phyloP scores from a whole-genome alignment of 2,113 vertebrate species.

The Casuarius casuarius region DNA sequence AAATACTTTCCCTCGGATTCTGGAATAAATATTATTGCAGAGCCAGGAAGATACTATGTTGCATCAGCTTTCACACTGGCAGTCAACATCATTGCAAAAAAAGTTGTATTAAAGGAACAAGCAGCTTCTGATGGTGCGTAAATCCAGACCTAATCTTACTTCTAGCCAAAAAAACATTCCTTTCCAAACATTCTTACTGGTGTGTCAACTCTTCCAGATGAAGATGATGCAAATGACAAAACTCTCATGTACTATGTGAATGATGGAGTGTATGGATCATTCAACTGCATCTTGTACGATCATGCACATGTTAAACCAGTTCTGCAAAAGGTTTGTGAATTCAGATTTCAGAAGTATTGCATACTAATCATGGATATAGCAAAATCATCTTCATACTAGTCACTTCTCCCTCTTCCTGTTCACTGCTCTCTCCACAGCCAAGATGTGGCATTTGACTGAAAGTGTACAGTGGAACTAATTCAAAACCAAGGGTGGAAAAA shows the following conservation, averaged over 20 bases:
- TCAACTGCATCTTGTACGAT: constrained; percentile 96
- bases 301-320: constrained; percentile 91
- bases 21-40: constrained; percentile 89
- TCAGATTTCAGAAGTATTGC: background rate
- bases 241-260: constrained; percentile 99
- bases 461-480: background rate
- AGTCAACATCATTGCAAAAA: constrained; percentile 98
- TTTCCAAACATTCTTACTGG: background rate
- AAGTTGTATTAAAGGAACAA: constrained; percentile 89
- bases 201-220: constrained; percentile 80
- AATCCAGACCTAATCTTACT: background rate
- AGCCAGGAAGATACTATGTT: constrained; percentile 96
- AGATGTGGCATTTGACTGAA: background rate
- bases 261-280: constrained; percentile 97
- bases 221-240: constrained; percentile 85
- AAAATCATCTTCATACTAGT: background rate
- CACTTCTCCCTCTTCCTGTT: background rate
- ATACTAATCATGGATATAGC: background rate
- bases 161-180: background rate
- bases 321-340: constrained; percentile 85
- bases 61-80: constrained; percentile 94
- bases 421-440: background rate
- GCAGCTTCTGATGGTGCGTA: constrained; percentile 83
- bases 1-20: constrained; percentile 92
- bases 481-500: background rate